A percentile compares a stretch with the other conserved stretches of the same genome.
These are phyloP conservation scores for Micropoecilia bifurca DNA, from an alignment of 2,797 vertebrate genomes.

Conservation along the genomic window DNA sequence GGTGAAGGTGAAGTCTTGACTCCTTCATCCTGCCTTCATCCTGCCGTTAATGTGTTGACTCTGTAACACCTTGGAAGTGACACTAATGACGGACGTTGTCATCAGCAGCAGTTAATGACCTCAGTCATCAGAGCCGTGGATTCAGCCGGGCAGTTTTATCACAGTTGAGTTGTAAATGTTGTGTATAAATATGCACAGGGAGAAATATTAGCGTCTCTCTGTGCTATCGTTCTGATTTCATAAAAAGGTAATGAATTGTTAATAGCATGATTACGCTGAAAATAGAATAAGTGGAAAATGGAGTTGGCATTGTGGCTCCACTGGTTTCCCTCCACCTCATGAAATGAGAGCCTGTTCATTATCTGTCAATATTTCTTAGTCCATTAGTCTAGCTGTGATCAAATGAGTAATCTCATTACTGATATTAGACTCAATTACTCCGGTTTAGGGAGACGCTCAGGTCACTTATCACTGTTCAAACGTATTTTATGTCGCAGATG, in stretches of 20 bases:
- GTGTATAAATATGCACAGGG: conserved; percentile 53
- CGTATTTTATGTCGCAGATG: conserved; percentile 31
- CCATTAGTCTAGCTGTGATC: conserved; percentile 57
- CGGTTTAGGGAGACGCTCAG: conserved; percentile 32
- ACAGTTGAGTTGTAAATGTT: conserved; percentile 40
- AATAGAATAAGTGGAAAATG: conserved; percentile 64
- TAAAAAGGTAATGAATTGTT: conserved; percentile 71
- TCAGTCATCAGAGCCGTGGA: conserved; percentile 50
- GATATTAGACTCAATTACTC: conserved; percentile 48
- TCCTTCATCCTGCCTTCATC: conserved; percentile 27
- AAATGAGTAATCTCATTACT: conserved; percentile 57
- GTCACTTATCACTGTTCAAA: conserved; percentile 39
- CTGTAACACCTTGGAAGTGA: conserved; percentile 57
- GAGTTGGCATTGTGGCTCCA: conserved; percentile 38
- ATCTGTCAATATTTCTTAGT: conserved; percentile 54
- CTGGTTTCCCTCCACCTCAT: conserved; percentile 31
- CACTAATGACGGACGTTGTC: conserved; percentile 48
- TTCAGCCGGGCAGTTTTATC: conserved; percentile 39
- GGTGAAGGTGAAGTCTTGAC: not conserved
- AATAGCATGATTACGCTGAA: conserved; percentile 65
- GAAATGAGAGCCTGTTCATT: conserved; percentile 60
- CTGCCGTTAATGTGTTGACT: conserved; percentile 61
- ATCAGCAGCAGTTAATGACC: conserved; percentile 57
- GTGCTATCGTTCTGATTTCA: conserved; percentile 54
- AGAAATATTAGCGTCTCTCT: conserved; percentile 61